phyloP scores from a whole-genome alignment of 2,113 vertebrate species.

The Suricata suricatta region DNA sequence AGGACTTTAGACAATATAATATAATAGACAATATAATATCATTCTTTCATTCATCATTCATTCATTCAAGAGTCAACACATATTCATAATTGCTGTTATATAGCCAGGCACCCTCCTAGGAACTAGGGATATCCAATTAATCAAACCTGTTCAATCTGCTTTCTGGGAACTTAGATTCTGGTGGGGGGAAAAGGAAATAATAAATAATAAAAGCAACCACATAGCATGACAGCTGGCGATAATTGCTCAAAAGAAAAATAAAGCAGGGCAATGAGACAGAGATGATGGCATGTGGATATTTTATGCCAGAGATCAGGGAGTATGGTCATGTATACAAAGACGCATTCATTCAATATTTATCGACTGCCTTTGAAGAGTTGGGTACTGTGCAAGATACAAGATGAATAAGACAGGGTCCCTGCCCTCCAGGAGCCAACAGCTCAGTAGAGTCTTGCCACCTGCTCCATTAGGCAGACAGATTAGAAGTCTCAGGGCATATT shows the following conservation, averaged over 20 bases:
- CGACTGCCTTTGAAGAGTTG: constrained; percentile 1
- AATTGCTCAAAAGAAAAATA: constrained; percentile 31
- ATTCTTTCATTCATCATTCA: background rate
- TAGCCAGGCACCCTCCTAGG: background rate
- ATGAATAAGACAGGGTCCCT: constrained; percentile 29
- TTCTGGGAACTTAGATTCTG: background rate
- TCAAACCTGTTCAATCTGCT: background rate
- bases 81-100: background rate
- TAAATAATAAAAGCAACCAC: constrained; percentile 10
- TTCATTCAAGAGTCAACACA: background rate
- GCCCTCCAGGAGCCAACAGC: constrained; percentile 46
- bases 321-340: background rate
- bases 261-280: background rate
- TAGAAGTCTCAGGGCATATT: constrained; percentile 57
- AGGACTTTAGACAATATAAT: background rate
- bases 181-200: background rate
- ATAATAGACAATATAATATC: background rate
- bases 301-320: background rate
- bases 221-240: background rate
- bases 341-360: constrained; percentile 43
- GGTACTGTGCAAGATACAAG: background rate
- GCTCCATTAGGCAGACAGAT: constrained; percentile 67
- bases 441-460: constrained; percentile 49
- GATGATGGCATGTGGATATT: background rate
- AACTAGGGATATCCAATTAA: background rate